Conservation (phyloP, 2,113 vertebrate species). For the Geococcyx californianus region DNA sequence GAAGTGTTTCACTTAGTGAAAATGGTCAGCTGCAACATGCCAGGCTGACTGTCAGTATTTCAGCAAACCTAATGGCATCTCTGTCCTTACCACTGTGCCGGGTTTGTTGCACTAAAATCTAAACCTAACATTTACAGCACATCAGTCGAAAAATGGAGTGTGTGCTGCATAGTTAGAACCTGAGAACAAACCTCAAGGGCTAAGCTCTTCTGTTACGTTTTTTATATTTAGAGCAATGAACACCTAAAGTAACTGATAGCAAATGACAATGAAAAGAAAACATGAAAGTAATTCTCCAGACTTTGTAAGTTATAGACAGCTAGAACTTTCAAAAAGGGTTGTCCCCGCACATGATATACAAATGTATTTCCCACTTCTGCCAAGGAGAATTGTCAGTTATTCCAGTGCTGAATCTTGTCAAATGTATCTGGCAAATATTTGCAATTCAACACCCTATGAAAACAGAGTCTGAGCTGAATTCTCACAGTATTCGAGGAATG, state of each 20-base stretch:
- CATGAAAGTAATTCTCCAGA: neutral
- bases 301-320: neutral
- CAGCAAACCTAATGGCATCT: neutral
- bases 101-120: neutral
- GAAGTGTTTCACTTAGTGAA: neutral
- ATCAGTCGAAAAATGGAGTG: neutral
- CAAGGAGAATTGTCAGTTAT: neutral
- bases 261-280: neutral
- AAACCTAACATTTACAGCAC: neutral
- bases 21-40: neutral
- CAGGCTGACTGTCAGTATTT: neutral
- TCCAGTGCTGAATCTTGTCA: neutral
- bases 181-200: neutral
- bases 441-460: neutral
- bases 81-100: neutral
- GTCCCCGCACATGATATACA: neutral
- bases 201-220: neutral
- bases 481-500: neutral
- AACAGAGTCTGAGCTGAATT: neutral
- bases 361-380: neutral
- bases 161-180: neutral
- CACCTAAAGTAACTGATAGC: neutral
- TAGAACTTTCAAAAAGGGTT: neutral
- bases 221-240: neutral
- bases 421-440: neutral